These are phyloP conservation scores for Lysiphlebus fabarum DNA, from an alignment of 1,140 invertebrate species.

Conservation along the genomic window DNA sequence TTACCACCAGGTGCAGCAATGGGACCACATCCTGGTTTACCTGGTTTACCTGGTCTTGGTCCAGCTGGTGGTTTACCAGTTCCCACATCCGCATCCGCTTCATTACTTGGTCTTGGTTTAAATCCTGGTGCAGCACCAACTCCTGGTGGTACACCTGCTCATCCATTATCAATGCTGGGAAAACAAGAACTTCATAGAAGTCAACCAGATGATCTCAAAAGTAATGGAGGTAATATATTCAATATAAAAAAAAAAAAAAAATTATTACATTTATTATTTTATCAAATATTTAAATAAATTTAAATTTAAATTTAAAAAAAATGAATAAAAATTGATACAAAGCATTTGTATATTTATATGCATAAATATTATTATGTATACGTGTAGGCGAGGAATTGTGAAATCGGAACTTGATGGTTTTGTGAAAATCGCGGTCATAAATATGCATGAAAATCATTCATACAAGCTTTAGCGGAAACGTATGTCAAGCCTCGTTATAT, in stretches of 20 bases:
- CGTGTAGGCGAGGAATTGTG: no score
- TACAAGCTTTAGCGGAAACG: slow-evolving; percentile 34
- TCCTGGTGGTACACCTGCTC: slow-evolving; percentile 60
- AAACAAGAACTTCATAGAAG: slow-evolving; percentile 69
- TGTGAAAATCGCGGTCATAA: slow-evolving; percentile 49
- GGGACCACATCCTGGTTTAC: slow-evolving; percentile 58
- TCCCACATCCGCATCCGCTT: slow-evolving; percentile 50
- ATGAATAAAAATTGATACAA: background rate
- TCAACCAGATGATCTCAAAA: slow-evolving; percentile 62
- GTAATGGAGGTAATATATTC: slow-evolving; percentile 64
- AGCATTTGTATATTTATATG: background rate
- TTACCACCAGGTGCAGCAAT: slow-evolving; percentile 73
- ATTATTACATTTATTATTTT: background rate
- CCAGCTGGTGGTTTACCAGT: slow-evolving; percentile 50
- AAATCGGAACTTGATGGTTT: slow-evolving; percentile 35
- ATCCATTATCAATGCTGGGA: slow-evolving; percentile 66
- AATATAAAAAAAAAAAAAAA: no score
- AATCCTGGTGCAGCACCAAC: slow-evolving; percentile 57
- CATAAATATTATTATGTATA: background rate
- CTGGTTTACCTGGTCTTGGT: slow-evolving; percentile 50
- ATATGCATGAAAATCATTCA: slow-evolving; percentile 56
- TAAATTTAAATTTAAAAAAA: background rate
- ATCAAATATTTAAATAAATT: background rate
- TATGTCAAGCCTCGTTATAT: slow-evolving; percentile 16
- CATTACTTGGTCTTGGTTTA: slow-evolving; percentile 53